Evolutionary conservation across 2,797 vertebrate species (phyloP).

Genomic region (Prionace glauca): DNA sequence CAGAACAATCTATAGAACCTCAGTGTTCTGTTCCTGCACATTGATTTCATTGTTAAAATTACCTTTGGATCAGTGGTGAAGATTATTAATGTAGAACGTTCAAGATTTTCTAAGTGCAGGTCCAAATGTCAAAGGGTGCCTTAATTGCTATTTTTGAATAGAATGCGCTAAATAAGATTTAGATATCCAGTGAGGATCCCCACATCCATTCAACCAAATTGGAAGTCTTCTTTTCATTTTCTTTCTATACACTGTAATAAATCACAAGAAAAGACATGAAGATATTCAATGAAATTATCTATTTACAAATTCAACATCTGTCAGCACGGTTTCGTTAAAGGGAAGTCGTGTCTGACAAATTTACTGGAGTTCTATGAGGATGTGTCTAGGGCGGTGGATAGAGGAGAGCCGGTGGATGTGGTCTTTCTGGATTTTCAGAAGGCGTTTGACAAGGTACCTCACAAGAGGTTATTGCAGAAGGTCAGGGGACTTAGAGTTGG

Average conservation of each 20-base stretch:
- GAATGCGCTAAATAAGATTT: not conserved
- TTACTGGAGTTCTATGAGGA: too few relatives aligned
- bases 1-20: slow-evolving; percentile 53
- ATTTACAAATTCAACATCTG: not conserved
- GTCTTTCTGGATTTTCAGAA: too few relatives aligned
- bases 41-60: slow-evolving; percentile 60
- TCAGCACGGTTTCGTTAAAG: too few relatives aligned
- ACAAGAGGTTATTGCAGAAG: too few relatives aligned
- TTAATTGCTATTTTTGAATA: not conserved
- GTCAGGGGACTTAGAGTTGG: too few relatives aligned
- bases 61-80: slow-evolving; percentile 52
- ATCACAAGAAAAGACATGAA: not conserved
- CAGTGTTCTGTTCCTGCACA: slow-evolving; percentile 50
- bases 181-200: not conserved
- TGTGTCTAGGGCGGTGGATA: too few relatives aligned
- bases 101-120: not conserved
- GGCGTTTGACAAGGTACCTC: too few relatives aligned
- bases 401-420: too few relatives aligned
- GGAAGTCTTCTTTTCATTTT: not conserved
- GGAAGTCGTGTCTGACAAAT: too few relatives aligned
- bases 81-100: slow-evolving; percentile 50
- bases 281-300: not conserved
- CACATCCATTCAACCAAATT: not conserved
- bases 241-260: not conserved
- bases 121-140: not conserved